Evolutionary conservation across 2,113 vertebrate genomes (phyloP).

Genomic region (Australoheros scitulus): DNA sequence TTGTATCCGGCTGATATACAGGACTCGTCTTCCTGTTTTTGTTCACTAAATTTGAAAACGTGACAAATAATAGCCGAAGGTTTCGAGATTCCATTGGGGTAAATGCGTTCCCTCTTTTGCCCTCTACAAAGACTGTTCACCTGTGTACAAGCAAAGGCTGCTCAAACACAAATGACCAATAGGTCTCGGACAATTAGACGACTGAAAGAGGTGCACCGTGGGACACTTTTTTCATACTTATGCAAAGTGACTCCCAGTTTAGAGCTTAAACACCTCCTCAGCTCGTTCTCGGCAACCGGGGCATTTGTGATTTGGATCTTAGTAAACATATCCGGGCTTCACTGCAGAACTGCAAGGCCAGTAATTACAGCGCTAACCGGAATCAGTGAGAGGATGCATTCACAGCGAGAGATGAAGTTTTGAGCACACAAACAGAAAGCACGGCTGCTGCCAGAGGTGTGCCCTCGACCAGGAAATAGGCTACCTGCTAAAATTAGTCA

Average conservation of each 20-base stretch:
- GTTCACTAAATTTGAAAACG: background rate
- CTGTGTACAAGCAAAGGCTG: background rate
- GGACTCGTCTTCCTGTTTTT: background rate
- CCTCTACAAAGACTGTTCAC: background rate
- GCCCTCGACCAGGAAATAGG: slow-evolving; percentile 41
- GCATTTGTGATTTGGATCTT: slow-evolving; percentile 1
- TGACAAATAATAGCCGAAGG: background rate
- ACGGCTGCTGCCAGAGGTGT: slow-evolving; percentile 9
- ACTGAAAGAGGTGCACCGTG: too few relatives aligned
- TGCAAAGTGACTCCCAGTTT: background rate
- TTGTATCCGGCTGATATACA: background rate
- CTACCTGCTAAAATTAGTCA: slow-evolving; percentile 52
- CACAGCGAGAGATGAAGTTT: background rate
- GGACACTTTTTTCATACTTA: background rate
- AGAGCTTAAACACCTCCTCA: background rate
- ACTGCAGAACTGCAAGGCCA: background rate
- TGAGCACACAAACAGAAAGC: background rate
- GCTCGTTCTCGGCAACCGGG: background rate
- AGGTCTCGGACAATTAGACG: background rate
- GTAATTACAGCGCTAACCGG: slow-evolving; percentile 14
- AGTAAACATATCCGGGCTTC: slow-evolving; percentile 9
- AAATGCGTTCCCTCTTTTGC: background rate
- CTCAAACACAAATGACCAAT: background rate
- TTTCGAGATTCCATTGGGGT: background rate
- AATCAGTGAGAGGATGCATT: background rate